Evolutionary conservation across 2,888 invertebrate species (phyloP), one percentile per base, ranked within the genome.

Genomic region (Stratiomys singularior): DNA sequence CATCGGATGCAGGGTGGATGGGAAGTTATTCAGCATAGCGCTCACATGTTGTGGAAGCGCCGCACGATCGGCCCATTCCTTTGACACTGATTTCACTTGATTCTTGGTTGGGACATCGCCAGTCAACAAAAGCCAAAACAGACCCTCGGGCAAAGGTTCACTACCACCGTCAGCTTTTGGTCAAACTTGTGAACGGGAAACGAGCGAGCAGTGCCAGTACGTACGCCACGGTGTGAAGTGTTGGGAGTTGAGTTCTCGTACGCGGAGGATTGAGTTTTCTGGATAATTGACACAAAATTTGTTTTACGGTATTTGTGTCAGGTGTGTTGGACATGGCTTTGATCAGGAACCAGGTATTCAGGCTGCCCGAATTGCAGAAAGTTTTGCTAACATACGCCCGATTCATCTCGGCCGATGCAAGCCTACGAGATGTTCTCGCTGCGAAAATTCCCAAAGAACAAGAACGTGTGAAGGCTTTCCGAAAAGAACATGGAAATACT

Each of bases 371-470:
- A 86, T 88, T 89, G 85, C 52, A 52, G 52, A 52, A 52, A 52
- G 18, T 18, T 13, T 52, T 52, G 52, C 15, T 52, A 13, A 52
- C 91, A 78, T 87, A 92, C 82, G 88, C 93, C 78, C 91, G 95
- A 82, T 89, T 90, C 81, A 88, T 94, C 81, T 91, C 93, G 82
- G 92, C 93, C 82, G 91, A 92, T 81, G 91, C 91, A 79, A 96
- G 96, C 88, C 91, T 99, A 83, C 98, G 96, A 87, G 94, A 93
- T 83, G 92, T 97, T 30, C 90, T 99, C 77, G 91, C 94, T 79
- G 92, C 93, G 76, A 96, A 96, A 88, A 94, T 99, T 83, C 97
- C 98, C 60, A 92, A 93, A 83, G 97, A 99, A 88, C 97, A 97
- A 86, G 95, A 96, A 85, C 93, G 94, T 83, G 92, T 99, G 76